Evolutionary conservation across 1,140 invertebrate species (phyloP).

Genomic region (Lordiphosa collinella): DNA sequence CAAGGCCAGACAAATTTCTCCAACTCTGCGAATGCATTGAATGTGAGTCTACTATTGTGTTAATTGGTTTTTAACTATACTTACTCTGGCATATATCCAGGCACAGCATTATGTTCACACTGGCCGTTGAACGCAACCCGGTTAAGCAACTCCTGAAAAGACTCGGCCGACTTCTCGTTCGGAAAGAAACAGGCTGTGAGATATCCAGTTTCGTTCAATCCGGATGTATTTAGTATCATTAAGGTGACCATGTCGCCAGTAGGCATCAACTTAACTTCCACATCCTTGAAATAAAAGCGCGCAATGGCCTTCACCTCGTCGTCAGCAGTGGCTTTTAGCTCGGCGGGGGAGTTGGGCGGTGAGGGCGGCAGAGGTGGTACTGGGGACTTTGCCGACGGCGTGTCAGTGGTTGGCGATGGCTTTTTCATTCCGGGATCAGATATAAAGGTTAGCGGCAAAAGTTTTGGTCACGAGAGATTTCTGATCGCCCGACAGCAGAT

Average conservation of each 20-base stretch:
- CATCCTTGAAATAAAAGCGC: constrained; percentile 22
- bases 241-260: constrained; percentile 9
- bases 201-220: constrained; percentile 17
- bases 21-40: no score
- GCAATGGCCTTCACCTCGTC: background rate
- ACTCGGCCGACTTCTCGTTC: background rate
- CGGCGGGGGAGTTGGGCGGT: constrained; percentile 22
- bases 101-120: background rate
- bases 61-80: background rate
- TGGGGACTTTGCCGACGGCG: background rate
- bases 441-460: constrained; percentile 41
- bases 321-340: background rate
- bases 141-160: constrained; percentile 13
- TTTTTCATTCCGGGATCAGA: background rate
- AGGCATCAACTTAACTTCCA: constrained; percentile 22
- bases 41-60: no score
- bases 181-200: constrained; percentile 34
- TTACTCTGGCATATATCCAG: constrained; percentile 38
- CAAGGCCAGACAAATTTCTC: constrained; percentile 37
- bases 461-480: constrained; percentile 30
- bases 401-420: background rate
- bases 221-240: constrained; percentile 3
- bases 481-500: constrained; percentile 21
- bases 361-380: constrained; percentile 27
- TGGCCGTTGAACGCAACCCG: constrained; percentile 5